phyloP scores from a whole-genome alignment of 2,113 vertebrate genomes.

The Martes martes region DNA sequence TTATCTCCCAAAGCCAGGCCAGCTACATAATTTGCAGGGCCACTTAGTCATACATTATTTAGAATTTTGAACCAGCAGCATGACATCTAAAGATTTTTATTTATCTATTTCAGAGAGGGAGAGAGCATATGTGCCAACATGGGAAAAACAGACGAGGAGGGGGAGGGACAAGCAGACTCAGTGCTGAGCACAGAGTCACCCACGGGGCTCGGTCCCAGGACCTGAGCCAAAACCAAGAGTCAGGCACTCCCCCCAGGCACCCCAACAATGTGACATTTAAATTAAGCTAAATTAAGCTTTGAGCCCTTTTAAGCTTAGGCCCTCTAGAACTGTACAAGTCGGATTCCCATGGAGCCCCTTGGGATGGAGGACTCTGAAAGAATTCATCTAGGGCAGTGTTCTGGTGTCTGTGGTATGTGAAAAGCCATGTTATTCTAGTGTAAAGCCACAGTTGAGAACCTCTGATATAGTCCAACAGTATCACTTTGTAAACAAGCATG shows the following conservation, averaged over 20 bases:
- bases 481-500: not conserved
- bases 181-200: not conserved
- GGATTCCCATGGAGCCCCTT: not conserved
- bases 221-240: not conserved
- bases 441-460: not conserved
- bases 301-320: not conserved
- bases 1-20: not conserved
- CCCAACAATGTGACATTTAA: not conserved
- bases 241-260: not conserved
- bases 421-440: not conserved
- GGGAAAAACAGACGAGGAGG: not conserved
- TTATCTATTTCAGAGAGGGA: not conserved
- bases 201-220: not conserved
- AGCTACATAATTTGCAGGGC: not conserved
- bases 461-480: not conserved
- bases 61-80: not conserved
- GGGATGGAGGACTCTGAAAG: not conserved
- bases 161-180: not conserved
- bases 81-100: not conserved
- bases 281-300: not conserved
- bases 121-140: not conserved
- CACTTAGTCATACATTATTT: not conserved
- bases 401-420: not conserved
- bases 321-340: not conserved
- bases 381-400: not conserved